These are phyloP conservation scores for Plebejus melissa DNA, from an alignment of 2,888 invertebrate species.

Conservation along the genomic window DNA sequence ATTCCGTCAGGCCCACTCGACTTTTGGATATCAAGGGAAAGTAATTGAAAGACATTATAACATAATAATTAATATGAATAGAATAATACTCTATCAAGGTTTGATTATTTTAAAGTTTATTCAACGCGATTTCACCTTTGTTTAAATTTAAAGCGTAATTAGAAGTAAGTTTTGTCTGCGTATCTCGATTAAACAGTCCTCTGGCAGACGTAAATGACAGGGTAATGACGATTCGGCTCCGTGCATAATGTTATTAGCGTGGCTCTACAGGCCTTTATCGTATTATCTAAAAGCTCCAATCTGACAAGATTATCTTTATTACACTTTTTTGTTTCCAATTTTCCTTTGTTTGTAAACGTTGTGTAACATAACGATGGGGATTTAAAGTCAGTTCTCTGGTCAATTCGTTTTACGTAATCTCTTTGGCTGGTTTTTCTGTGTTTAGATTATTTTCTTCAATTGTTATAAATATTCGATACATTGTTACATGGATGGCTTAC, in stretches of 20 bases:
- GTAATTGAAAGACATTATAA: too few relatives aligned
- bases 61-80: too few relatives aligned
- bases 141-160: slow-evolving; percentile 21
- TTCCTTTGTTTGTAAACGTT: slow-evolving; percentile 16
- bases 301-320: slow-evolving; percentile 27
- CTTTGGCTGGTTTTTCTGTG: background rate
- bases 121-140: background rate
- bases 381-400: background rate
- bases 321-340: slow-evolving; percentile 25
- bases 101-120: background rate
- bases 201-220: slow-evolving; percentile 33
- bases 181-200: slow-evolving; percentile 33
- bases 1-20: too few relatives aligned
- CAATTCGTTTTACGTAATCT: slow-evolving; percentile 8
- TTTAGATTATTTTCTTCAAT: background rate
- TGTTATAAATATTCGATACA: background rate
- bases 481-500: background rate
- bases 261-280: slow-evolving; percentile 36
- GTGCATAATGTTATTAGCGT: slow-evolving; percentile 44
- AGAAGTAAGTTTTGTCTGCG: slow-evolving; percentile 31
- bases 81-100: too few relatives aligned
- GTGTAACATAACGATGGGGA: slow-evolving; percentile 5
- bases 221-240: slow-evolving; percentile 44
- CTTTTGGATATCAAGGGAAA: too few relatives aligned
- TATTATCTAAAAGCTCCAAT: slow-evolving; percentile 23